Percentiles rank a stretch among this genome's conserved stretches.
phyloP scores from a whole-genome alignment of 1,140 invertebrate genomes.

The Saccostrea cuccullata region DNA sequence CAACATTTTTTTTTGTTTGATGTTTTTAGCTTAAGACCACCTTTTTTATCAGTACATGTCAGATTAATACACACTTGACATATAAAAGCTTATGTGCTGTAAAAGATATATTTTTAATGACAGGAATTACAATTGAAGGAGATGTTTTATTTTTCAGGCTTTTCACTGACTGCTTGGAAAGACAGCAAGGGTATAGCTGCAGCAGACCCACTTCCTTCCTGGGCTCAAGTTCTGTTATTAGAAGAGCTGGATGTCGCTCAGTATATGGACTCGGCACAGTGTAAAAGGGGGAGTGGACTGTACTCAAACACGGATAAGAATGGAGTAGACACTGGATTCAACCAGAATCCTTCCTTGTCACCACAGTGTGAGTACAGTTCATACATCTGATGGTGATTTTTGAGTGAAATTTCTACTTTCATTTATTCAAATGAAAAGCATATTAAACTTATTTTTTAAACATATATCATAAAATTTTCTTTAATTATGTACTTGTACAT shows the following conservation, averaged over 20 bases:
- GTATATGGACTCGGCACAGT: slow-evolving; percentile 17
- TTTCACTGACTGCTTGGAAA: slow-evolving; percentile 19
- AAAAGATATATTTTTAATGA: not conserved
- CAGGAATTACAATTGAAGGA: not conserved
- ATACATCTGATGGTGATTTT: not conserved
- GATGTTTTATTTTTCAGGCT: not conserved
- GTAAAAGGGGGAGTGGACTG: not conserved
- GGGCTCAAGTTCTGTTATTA: slow-evolving; percentile 20
- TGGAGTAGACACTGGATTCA: slow-evolving; percentile 33
- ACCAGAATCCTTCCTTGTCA: not conserved
- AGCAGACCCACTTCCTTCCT: not conserved
- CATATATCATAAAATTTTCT: too few relatives aligned
- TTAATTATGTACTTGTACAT: too few relatives aligned
- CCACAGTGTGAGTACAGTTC: not conserved
- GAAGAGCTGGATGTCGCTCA: slow-evolving; percentile 36
- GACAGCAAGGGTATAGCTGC: not conserved
- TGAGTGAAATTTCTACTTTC: not conserved
- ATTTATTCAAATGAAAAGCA: too few relatives aligned
- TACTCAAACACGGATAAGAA: not conserved
- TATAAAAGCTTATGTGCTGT: not conserved
- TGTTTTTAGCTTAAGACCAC: too few relatives aligned
- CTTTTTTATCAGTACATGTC: too few relatives aligned
- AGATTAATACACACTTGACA: too few relatives aligned
- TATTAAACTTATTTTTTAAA: too few relatives aligned
- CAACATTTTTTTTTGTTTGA: not conserved